These are phyloP conservation scores for Ceratina calcarata DNA, from an alignment of 1,140 invertebrate genomes.

Conservation along the genomic window DNA sequence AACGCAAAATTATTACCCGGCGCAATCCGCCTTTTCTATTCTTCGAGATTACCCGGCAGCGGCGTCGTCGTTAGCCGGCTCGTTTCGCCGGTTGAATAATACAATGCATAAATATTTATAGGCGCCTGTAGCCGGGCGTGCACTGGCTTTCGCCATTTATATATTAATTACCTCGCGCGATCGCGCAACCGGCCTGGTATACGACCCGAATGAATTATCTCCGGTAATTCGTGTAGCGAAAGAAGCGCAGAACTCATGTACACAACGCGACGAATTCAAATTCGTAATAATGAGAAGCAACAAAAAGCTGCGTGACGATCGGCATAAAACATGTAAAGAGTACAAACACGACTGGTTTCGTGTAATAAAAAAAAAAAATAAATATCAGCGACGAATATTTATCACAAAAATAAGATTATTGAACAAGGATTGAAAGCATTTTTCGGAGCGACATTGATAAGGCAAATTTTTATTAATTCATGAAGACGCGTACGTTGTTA, in stretches of 20 bases:
- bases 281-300: not conserved
- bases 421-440: too few species aligned
- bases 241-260: not conserved
- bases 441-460: too few species aligned
- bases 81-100: slow-evolving; percentile 57
- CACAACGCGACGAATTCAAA: not conserved
- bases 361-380: not conserved
- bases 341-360: too few species aligned
- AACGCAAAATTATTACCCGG: slow-evolving; percentile 24
- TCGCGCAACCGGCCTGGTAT: slow-evolving; percentile 5
- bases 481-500: not conserved
- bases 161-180: slow-evolving; percentile 69
- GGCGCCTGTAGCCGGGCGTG: slow-evolving; percentile 13
- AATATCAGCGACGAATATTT: too few species aligned
- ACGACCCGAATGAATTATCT: slow-evolving; percentile 15
- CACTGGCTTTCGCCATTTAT: slow-evolving; percentile 66
- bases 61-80: slow-evolving; percentile 38
- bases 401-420: too few species aligned
- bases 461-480: too few species aligned
- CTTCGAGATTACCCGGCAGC: slow-evolving; percentile 48
- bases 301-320: too few species aligned
- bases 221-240: slow-evolving; percentile 4
- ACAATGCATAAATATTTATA: slow-evolving; percentile 74
- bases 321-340: not conserved
- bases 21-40: slow-evolving; percentile 40